Conservation (phyloP, 64 coral and sea anemone genomes). For the Pachyseris speciosa region DNA sequence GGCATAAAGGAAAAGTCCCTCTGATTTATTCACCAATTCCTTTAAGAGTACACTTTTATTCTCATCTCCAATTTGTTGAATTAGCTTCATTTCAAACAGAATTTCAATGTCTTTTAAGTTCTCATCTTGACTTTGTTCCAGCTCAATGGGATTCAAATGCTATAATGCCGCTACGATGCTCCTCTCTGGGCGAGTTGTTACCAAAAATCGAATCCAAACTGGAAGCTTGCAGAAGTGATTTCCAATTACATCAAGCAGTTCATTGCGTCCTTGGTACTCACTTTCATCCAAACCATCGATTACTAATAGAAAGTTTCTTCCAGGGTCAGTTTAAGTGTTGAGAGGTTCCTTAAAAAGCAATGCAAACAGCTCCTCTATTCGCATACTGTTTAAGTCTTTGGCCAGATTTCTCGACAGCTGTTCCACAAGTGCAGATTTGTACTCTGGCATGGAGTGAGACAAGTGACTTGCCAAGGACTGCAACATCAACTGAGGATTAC, state of each 20-base stretch:
- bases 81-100: not conserved
- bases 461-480: no score
- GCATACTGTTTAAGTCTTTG: not conserved
- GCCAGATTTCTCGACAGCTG: conserved; percentile 21
- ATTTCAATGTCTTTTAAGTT: conserved; percentile 16
- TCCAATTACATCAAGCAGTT: conserved; percentile 6
- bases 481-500: conserved; percentile 30
- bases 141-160: not conserved
- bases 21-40: conserved; percentile 8
- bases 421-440: conserved; percentile 5
- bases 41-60: not conserved
- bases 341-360: conserved; percentile 43
- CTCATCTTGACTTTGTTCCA: not conserved
- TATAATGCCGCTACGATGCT: not conserved
- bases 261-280: conserved; percentile 10
- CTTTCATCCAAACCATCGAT: conserved; percentile 52
- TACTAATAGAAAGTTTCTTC: conserved; percentile 15
- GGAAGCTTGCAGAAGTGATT: conserved; percentile 25
- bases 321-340: not conserved
- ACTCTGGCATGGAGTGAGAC: not conserved
- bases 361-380: conserved; percentile 38
- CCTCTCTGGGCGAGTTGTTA: conserved; percentile 38
- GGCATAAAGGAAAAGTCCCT: conserved; percentile 19
- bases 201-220: not conserved
- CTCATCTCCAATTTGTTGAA: not conserved